Conservation (phyloP, 2,113 vertebrate genomes). For the Chrysemys picta region DNA sequence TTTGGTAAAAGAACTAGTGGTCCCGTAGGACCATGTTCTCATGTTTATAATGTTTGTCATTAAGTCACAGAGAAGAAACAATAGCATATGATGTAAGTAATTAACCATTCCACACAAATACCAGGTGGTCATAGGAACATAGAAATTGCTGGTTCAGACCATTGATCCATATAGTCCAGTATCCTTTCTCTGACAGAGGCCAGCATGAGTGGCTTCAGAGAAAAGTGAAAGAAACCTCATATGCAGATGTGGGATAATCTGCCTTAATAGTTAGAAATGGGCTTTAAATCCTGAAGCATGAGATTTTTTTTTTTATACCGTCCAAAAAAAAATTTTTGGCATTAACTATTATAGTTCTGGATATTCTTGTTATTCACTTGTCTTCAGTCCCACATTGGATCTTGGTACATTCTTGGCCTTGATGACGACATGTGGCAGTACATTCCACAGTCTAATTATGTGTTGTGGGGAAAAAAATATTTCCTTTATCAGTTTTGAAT, state of each 20-base stretch:
- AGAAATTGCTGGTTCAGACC: not conserved
- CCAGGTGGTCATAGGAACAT: not conserved
- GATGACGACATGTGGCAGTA: not conserved
- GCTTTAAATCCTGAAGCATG: not conserved
- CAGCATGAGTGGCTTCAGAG: rapidly evolving
- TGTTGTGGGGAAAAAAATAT: not conserved
- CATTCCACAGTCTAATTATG: not conserved
- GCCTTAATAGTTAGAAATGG: not conserved
- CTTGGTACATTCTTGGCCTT: not conserved
- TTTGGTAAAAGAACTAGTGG: constrained; percentile 82
- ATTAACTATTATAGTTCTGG: not conserved
- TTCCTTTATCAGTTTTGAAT: not conserved
- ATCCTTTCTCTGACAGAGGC: not conserved
- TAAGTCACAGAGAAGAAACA: not conserved
- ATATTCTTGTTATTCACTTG: not conserved
- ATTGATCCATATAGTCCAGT: not conserved
- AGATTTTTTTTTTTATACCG: not conserved
- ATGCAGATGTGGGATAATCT: not conserved
- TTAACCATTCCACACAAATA: rapidly evolving
- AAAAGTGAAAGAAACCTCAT: not conserved
- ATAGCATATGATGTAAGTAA: not conserved
- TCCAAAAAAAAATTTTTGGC: not conserved
- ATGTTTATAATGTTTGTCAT: not conserved
- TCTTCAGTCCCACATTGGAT: not conserved
- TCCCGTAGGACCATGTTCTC: not conserved